A percentile compares a stretch with the other conserved stretches of the same genome.
Conservation (phyloP, 2,888 invertebrate species). For the Andrena minutula region DNA sequence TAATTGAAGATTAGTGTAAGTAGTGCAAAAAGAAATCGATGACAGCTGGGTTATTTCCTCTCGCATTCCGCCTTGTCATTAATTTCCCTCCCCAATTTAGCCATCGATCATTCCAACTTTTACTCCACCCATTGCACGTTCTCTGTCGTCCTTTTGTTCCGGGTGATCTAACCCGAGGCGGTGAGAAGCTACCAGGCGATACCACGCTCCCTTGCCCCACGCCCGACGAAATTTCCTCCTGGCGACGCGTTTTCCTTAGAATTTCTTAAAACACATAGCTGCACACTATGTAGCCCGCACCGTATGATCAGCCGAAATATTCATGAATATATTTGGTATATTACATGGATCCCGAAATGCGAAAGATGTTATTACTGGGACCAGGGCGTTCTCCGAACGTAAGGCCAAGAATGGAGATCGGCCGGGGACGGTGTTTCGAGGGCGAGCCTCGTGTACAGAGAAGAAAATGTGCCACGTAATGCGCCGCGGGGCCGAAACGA, state of each 20-base stretch:
- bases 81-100: neutral
- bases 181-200: constrained; percentile 6
- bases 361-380: constrained; percentile 68
- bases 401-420: constrained; percentile 61
- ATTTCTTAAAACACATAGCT: constrained; percentile 23
- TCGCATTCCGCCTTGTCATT: constrained; percentile 15
- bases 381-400: constrained; percentile 40
- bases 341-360: constrained; percentile 62
- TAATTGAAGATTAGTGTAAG: no score
- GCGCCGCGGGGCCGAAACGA: constrained; percentile 66
- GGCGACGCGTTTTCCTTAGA: constrained; percentile 43
- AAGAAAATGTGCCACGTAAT: constrained; percentile 75
- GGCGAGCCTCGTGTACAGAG: constrained; percentile 51
- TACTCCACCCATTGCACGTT: neutral
- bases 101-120: constrained; percentile 33
- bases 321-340: constrained; percentile 68
- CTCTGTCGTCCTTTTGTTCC: neutral
- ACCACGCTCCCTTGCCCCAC: neutral
- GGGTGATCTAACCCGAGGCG: constrained; percentile 25
- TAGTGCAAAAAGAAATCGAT: constrained; percentile 5
- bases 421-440: constrained; percentile 36
- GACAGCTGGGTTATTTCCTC: constrained; percentile 18
- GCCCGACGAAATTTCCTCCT: constrained; percentile 29
- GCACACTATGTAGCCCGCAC: constrained; percentile 28
- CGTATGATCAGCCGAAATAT: constrained; percentile 62